phyloP scores from a whole-genome alignment of 2,113 vertebrate genomes.

The Hyaena hyaena region DNA sequence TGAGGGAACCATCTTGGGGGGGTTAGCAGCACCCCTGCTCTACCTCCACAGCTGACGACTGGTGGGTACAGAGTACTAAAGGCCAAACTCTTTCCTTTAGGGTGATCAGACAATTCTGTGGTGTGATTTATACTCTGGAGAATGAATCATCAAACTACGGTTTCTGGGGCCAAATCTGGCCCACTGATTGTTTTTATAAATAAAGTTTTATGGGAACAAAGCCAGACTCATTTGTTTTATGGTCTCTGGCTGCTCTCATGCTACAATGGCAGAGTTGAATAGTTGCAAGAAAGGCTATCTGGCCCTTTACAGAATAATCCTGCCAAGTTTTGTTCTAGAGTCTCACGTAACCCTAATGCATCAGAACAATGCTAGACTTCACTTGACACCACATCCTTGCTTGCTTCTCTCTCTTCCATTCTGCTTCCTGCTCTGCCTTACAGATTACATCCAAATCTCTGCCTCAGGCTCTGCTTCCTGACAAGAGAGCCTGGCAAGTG shows the following conservation, averaged over 20 bases:
- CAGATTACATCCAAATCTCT: background rate
- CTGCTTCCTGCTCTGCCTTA: background rate
- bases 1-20: background rate
- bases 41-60: too few species aligned
- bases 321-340: background rate
- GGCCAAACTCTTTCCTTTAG: background rate
- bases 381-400: accelerated
- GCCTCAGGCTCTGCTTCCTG: background rate
- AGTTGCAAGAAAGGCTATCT: background rate
- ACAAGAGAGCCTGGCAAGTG: background rate
- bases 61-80: background rate
- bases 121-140: background rate
- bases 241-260: background rate
- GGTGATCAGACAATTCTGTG: background rate
- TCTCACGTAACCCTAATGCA: background rate
- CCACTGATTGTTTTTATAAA: background rate
- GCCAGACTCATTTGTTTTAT: background rate
- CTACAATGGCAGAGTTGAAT: background rate
- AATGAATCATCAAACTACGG: background rate
- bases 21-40: accelerated
- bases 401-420: background rate
- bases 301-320: background rate
- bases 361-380: background rate
- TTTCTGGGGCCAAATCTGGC: background rate
- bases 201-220: constrained; percentile 32